Evolutionary conservation across 2,797 vertebrate species (phyloP), one percentile per base, ranked within the genome.

Genomic region (Lepidocolaptes lacrymiger): DNA sequence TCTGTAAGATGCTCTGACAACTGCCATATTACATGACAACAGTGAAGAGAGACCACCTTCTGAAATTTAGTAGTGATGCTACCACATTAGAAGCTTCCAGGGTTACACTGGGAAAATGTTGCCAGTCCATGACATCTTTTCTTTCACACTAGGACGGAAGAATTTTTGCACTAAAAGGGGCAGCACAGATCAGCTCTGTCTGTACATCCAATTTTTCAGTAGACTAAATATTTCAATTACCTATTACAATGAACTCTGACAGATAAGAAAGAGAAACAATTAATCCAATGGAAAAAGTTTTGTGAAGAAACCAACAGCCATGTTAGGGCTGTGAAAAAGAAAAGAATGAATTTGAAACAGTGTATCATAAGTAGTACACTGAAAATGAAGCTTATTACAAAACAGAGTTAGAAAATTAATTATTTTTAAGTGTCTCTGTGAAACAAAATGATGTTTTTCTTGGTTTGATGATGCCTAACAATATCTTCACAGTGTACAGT

Each of bases 1-100:
- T 62, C 54, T 75, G 9, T 56, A 75, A 74, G 39, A 75, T 46
- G 32, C 52, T 37, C 34, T 82, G 14, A 52, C 30, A 69, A 39
- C 6, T 69, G 67, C 39, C 5, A 0, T 34, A 30, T 73, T 36
- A 30, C 28, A n/a, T 1, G 1, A 9, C 3, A 75, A 26, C 1
- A 12, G 5, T 18, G 27, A n/a, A 58, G 59, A 55, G 7, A 73
- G 8, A 16, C 3, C 32, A 66, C 22, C 51, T 81, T 46, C 36
- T 59, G n/a, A 84, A 74, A 36, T 80, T 67, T 43, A 41, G 12
- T 37, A 21, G 15, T 14, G 4, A 12, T 23, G 9, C 15, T 64
- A 46, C 10, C 5, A 68, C 58, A 28, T 49, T 43, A 67, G 11
- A 49, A 18, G 6, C 14, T 91, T 83, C 23, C 62, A 28, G 14